These are phyloP conservation scores for Chaunax sp. DNA, from an alignment of 2,797 vertebrate species.

Conservation along the genomic window DNA sequence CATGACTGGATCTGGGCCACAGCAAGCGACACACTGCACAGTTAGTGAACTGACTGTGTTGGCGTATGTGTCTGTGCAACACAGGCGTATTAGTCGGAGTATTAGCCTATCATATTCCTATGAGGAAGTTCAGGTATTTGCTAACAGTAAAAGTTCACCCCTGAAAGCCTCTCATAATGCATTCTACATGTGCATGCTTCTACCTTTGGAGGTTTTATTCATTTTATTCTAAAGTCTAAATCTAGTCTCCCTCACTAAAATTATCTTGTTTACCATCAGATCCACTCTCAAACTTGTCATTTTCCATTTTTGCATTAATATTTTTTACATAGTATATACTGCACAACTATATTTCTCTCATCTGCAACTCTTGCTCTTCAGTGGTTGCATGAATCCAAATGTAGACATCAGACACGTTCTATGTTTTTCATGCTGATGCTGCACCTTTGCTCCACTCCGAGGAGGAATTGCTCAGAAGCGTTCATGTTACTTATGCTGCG, in stretches of 20 bases:
- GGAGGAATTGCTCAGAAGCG: conserved; percentile 12
- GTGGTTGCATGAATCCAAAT: conserved; percentile 20
- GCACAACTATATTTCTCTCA: not conserved
- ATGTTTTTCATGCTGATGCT: conserved; percentile 11
- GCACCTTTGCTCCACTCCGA: conserved; percentile 11
- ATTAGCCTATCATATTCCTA: conserved; percentile 18
- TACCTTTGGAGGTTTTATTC: not conserved
- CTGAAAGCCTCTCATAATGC: conserved; percentile 20
- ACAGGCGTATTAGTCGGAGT: conserved; percentile 8
- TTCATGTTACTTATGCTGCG: conserved; percentile 1
- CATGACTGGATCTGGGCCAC: conserved; percentile 62
- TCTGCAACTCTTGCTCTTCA: not conserved
- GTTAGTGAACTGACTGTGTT: conserved; percentile 37
- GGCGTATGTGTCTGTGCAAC: conserved; percentile 27
- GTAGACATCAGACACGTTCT: conserved; percentile 2
- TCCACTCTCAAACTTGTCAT: not conserved
- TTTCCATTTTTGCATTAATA: not conserved
- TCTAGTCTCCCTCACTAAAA: too few relatives aligned
- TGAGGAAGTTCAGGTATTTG: conserved; percentile 34
- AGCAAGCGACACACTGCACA: conserved; percentile 47
- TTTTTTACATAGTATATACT: not conserved
- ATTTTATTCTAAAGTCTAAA: not conserved
- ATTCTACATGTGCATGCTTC: conserved; percentile 7
- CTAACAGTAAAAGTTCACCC: conserved; percentile 32
- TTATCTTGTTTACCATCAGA: not conserved